Evolutionary conservation across 2,888 invertebrate genomes (phyloP), one percentile per base, ranked within the genome.

Genomic region (Athalia rosae): DNA sequence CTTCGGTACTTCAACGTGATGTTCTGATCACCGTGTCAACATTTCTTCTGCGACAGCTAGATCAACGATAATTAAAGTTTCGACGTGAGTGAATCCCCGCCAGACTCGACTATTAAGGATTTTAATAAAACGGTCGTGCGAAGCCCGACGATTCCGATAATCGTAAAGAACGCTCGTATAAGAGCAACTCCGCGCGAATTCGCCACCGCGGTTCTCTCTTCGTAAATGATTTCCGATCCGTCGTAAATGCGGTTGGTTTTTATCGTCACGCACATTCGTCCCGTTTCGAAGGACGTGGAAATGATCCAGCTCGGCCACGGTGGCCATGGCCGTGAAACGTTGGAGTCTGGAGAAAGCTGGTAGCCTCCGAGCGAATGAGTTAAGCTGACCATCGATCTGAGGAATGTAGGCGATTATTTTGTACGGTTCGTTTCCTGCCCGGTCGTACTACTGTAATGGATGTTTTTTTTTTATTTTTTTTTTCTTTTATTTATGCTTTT

Each of bases 291-390:
- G 48, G 50, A 74, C 74, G 74, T 61, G 74, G 48, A 74, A 74
- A 74, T 50, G 74, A 61, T 61, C 61, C 74, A 41, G 9, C 28
- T 28, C 13, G 15, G 47, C 13, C 61, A 61, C 28, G 41, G 48
- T 74, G 61, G 61, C 74, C 74, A 45, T 74, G 74, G 74, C 61
- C 74, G 50, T 74, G 61, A 74, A 61, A 50, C 28, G 28, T 28
- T 74, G 48, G 62, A 74, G 48, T 50, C 62, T 74, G 74, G 74
- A 74, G 74, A 74, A 74, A 74, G 74, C 74, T 74, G 62, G 28
- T 28, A 28, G 74, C 48, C 74, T 48, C 48, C 74, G 47, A 11
- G 48, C 48, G 61, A 74, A 61, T 53, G 15, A 61, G 62, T 59
- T 61, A 28, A 74, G 47, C 28, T 28, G 28, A 28, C 28, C 28